Percentiles rank a stretch among this genome's conserved stretches.
phyloP scores from a whole-genome alignment of 2,888 invertebrate genomes.

The Linnaemya vulpina region DNA sequence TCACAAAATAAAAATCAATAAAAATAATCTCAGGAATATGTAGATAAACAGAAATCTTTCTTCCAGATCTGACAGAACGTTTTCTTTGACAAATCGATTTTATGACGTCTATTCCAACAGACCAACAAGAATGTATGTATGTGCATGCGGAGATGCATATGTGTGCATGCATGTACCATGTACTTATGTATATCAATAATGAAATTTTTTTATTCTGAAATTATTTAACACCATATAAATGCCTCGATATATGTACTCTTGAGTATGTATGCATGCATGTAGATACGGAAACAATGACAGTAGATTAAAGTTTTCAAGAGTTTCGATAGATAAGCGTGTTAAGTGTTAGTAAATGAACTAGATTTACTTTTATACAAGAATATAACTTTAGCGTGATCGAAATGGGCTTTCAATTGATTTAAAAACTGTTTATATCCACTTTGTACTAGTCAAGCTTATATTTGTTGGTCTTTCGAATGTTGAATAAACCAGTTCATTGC shows the following conservation, averaged over 20 bases:
- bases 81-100: conserved; percentile 30
- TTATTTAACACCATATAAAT: not conserved
- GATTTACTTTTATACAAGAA: conserved; percentile 5
- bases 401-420: not conserved
- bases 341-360: conserved; percentile 22
- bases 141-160: too few species aligned
- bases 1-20: not conserved
- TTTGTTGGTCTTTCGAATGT: not conserved
- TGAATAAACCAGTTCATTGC: not conserved
- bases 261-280: not conserved
- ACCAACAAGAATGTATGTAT: not conserved
- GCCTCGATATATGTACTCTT: not conserved
- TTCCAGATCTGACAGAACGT: conserved; percentile 19
- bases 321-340: conserved; percentile 12
- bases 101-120: conserved; percentile 1
- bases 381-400: not conserved
- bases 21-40: conserved; percentile 15
- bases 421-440: not conserved
- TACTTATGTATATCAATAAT: too few species aligned
- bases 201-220: not conserved
- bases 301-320: conserved; percentile 25
- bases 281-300: conserved; percentile 11
- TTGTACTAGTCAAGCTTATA: not conserved
- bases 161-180: too few species aligned
- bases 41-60: conserved; percentile 37